Evolutionary conservation across 2,797 vertebrate genomes (phyloP), one percentile per base, ranked within the genome.

Genomic region (Chromobotia macracanthus): DNA sequence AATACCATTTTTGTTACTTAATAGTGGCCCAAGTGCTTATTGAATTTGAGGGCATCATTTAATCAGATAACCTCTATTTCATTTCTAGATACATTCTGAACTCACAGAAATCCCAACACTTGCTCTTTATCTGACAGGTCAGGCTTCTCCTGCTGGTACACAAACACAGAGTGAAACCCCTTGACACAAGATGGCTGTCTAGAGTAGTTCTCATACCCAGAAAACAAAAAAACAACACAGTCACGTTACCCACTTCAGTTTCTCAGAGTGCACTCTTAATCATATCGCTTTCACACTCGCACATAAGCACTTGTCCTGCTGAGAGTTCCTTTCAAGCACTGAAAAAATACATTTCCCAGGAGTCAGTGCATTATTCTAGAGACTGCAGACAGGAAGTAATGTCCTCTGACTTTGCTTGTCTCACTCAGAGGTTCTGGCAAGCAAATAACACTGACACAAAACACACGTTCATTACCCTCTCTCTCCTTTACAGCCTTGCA

Each of bases 381-480:
- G 79, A 81, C 78, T 83, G 41, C 70, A 83, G 65, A 78, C 80
- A 78, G 83, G 73, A 69, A 73, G 74, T 28, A 55, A 77, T 75
- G 86, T 85, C 87, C 82, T 44, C 19, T 83, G 85, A 86, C 88
- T 87, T 86, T 86, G 86, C 83, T 82, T 31, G 23, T 53, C 74
- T 87, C 80, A 66, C 76, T 78, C 56, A n/a, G 15, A 66, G 77
- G 65, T 77, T 78, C 61, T 16, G 69, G 38, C 19, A 31, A 72
- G 61, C 72, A 65, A 85, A 60, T 9, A 8, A 83, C 7, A 55
- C 74, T 81, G 80, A 78, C 71, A 80, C 72, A 72, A 75, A 67
- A 71, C 66, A 82, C 78, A 80, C 74, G 67, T 80, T 82, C 46
- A 78, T 58, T 31, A 41, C 35, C 44, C 66, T 60, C 53, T 41